phyloP scores from a whole-genome alignment of 2,888 invertebrate species.

The Brachypterus glaber region DNA sequence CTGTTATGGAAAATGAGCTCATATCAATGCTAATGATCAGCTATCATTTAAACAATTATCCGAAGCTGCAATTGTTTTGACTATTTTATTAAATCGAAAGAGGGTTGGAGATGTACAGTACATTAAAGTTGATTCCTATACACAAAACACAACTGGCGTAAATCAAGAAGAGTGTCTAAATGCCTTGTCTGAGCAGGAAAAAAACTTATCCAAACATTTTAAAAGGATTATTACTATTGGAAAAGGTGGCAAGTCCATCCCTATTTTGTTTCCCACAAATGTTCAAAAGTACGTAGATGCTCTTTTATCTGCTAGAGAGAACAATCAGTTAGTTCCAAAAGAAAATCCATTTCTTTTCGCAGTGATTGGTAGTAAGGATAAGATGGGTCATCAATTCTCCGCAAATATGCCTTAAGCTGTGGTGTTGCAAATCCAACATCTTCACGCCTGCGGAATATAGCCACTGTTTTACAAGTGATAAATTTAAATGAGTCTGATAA shows the following conservation, averaged over 20 bases:
- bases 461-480: too few species aligned
- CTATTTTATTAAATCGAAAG: slow-evolving; percentile 24
- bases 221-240: too few species aligned
- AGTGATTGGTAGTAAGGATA: slow-evolving; percentile 16
- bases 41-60: slow-evolving; percentile 19
- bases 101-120: slow-evolving; percentile 25
- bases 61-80: slow-evolving; percentile 20
- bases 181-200: slow-evolving; percentile 19
- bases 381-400: slow-evolving; percentile 19
- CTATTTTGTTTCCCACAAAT: too few species aligned
- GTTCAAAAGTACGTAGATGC: too few species aligned
- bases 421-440: slow-evolving; percentile 22
- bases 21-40: slow-evolving; percentile 15
- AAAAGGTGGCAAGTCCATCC: too few species aligned
- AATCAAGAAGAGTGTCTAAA: slow-evolving; percentile 19
- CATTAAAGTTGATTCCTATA: slow-evolving; percentile 19
- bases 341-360: too few species aligned
- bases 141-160: slow-evolving; percentile 4
- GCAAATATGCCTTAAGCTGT: too few species aligned
- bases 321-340: slow-evolving; percentile 16
- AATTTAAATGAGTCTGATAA: slow-evolving; percentile 16
- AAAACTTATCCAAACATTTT: slow-evolving; percentile 17
- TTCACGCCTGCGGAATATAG: slow-evolving; percentile 23
- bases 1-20: too few species aligned
- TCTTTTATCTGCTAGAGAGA: slow-evolving; percentile 14